Conservation (phyloP, 1,140 invertebrate genomes). For the Drosophila pachea region DNA sequence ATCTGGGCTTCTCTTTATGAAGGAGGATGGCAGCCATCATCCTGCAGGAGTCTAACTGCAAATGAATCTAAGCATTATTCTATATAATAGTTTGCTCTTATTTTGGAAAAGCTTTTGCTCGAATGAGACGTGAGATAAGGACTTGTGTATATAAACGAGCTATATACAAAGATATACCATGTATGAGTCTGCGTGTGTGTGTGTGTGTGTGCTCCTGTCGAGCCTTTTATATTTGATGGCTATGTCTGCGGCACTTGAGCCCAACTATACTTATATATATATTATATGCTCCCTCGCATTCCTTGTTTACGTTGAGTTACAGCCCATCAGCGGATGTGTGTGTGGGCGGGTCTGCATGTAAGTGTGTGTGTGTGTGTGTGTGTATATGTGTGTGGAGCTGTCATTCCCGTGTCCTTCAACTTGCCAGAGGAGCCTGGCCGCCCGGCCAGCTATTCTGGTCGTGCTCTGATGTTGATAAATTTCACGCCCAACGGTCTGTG, state of each 20-base stretch:
- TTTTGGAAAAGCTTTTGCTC: no score
- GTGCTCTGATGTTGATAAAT: constrained; percentile 63
- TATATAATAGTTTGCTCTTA: no score
- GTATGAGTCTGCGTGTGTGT: no score
- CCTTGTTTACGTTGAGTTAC: constrained; percentile 21
- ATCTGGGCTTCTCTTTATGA: no score
- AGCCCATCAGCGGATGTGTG: background rate
- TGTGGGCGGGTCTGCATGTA: no score
- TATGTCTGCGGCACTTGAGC: background rate
- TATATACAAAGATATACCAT: no score
- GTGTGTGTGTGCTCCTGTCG: background rate
- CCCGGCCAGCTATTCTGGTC: constrained; percentile 1
- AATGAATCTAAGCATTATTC: no score
- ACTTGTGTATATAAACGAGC: no score
- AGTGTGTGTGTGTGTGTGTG: constrained; percentile 4
- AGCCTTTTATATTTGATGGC: constrained; percentile 1
- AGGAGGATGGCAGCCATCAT: no score
- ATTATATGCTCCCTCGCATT: constrained; percentile 3
- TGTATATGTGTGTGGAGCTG: no score
- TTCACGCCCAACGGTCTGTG: constrained; percentile 55
- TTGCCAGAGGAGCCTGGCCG: constrained; percentile 39
- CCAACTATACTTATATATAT: background rate
- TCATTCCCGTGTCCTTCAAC: constrained; percentile 75
- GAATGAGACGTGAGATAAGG: no score
- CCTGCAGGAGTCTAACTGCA: no score